Percentiles rank a stretch among this genome's conserved stretches.
Evolutionary conservation across 2,797 vertebrate genomes (phyloP).

Genomic region (Thamnophis elegans): DNA sequence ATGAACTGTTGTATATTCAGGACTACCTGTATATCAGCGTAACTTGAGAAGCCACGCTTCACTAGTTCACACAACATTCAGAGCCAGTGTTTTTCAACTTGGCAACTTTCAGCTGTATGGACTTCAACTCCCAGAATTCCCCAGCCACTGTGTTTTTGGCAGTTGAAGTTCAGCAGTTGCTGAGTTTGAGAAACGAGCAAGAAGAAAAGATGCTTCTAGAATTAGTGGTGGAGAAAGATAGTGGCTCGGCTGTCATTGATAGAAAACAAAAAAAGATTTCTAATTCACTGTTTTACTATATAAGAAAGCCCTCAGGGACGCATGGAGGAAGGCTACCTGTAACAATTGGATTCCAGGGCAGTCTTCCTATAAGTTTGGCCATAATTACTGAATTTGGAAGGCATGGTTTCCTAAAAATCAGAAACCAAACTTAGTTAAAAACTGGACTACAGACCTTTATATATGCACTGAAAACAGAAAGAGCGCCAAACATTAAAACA

Average conservation of each 20-base stretch:
- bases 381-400: background rate
- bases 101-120: background rate
- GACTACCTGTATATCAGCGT: background rate
- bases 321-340: too few relatives aligned
- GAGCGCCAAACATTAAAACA: background rate
- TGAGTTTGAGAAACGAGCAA: background rate
- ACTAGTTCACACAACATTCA: background rate
- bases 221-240: too few relatives aligned
- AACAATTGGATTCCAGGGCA: background rate
- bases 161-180: background rate
- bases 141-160: background rate
- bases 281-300: too few relatives aligned
- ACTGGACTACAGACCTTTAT: background rate
- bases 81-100: background rate
- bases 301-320: too few relatives aligned
- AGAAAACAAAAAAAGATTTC: too few relatives aligned
- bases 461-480: background rate
- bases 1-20: too few relatives aligned
- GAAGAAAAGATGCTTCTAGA: background rate
- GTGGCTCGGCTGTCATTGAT: too few relatives aligned
- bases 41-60: background rate
- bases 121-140: background rate
- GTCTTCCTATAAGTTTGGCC: too few relatives aligned
- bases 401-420: background rate
- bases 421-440: background rate